Conservation (phyloP, 1,140 invertebrate species). For the Bactericera cockerelli region DNA sequence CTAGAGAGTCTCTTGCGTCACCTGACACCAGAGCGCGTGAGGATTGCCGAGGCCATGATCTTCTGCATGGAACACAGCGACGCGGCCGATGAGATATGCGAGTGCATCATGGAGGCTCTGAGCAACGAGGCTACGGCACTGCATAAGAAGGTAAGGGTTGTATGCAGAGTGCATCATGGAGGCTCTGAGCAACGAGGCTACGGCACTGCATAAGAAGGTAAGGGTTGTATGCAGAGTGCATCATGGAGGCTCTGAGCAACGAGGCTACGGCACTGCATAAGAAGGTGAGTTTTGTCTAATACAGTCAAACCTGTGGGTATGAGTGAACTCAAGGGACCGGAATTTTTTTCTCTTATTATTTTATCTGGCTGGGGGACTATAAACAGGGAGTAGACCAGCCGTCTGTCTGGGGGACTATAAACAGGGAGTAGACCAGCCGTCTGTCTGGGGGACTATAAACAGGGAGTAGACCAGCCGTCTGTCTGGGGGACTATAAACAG, state of each 20-base stretch:
- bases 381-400: too few relatives aligned
- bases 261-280: constrained; percentile 65
- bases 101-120: constrained; percentile 74
- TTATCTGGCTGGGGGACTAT: too few relatives aligned
- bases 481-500: too few relatives aligned
- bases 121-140: constrained; percentile 62
- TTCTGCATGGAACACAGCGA: constrained; percentile 98
- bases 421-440: too few relatives aligned
- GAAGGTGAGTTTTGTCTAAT: constrained; percentile 38
- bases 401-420: too few relatives aligned
- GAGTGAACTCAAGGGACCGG: constrained; percentile 12
- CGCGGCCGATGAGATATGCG: constrained; percentile 88
- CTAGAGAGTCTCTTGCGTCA: constrained; percentile 81
- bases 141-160: constrained; percentile 59
- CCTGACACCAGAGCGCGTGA: constrained; percentile 68
- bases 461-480: too few relatives aligned
- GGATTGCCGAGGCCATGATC: constrained; percentile 89
- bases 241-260: constrained; percentile 68
- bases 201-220: constrained; percentile 70
- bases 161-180: constrained; percentile 81
- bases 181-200: constrained; percentile 61
- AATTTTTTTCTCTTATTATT: too few relatives aligned
- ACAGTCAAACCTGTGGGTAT: constrained; percentile 41
- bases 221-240: constrained; percentile 43
- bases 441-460: too few relatives aligned